A percentile compares a stretch with the other conserved stretches of the same genome.
These are phyloP conservation scores for Sebastolobus alascanus DNA, from an alignment of 2,797 vertebrate species.

Conservation along the genomic window DNA sequence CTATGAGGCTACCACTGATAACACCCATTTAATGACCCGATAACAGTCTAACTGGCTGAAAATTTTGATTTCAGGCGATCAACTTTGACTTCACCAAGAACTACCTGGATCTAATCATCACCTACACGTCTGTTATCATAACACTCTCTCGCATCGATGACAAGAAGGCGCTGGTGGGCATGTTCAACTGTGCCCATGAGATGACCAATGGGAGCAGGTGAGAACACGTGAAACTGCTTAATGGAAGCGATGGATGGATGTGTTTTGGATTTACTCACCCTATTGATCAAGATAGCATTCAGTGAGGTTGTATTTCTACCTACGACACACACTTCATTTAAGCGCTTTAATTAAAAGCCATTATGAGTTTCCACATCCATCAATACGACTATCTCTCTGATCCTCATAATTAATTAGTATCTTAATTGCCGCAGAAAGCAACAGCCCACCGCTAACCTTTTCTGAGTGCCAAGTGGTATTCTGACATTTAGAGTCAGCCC, in stretches of 20 bases:
- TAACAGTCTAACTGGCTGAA: too few relatives aligned
- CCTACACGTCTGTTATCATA: slow-evolving; percentile 91
- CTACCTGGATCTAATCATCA: slow-evolving; percentile 94
- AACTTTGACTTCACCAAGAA: slow-evolving; percentile 95
- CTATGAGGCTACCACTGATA: too few relatives aligned
- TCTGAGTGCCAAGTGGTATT: slow-evolving; percentile 20
- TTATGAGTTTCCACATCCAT: neutral
- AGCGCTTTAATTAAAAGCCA: neutral
- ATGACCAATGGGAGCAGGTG: slow-evolving; percentile 92
- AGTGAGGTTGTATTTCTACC: neutral
- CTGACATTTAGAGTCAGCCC: slow-evolving; percentile 44
- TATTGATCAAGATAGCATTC: neutral
- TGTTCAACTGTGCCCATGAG: slow-evolving; percentile 94
- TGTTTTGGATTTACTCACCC: neutral
- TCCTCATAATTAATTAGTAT: slow-evolving; percentile 1
- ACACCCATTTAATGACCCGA: too few relatives aligned
- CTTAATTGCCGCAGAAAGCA: slow-evolving; percentile 27
- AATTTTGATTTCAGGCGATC: slow-evolving; percentile 80
- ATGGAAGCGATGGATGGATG: neutral
- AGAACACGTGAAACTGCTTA: slow-evolving; percentile 8
- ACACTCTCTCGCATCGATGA: slow-evolving; percentile 93
- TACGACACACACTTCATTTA: neutral
- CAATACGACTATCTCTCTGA: neutral
- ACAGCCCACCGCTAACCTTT: slow-evolving; percentile 14
- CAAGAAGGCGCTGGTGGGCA: slow-evolving; percentile 89